phyloP scores from a whole-genome alignment of 35 echinoderm and acorn worm species.

The Chiridota heheva region DNA sequence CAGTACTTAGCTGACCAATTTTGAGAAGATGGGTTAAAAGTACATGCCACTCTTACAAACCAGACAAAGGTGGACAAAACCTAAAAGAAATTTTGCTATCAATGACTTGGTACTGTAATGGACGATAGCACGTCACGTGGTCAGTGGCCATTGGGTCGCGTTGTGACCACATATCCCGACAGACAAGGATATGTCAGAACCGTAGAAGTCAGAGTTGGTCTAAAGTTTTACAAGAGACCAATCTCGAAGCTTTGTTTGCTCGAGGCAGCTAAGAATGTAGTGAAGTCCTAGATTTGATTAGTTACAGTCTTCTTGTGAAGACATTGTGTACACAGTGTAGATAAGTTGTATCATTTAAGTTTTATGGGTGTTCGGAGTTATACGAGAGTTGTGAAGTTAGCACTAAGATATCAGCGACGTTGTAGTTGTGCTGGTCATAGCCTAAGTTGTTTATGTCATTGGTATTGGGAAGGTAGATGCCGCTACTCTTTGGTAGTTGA shows the following conservation, averaged over 20 bases:
- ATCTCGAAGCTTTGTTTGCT: conserved; percentile 62
- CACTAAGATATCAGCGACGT: too few species aligned
- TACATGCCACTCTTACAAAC: conserved; percentile 68
- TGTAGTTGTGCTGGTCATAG: too few species aligned
- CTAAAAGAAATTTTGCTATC: conserved; percentile 40
- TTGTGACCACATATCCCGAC: conserved; percentile 53
- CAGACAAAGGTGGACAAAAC: conserved; percentile 46
- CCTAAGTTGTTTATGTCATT: too few species aligned
- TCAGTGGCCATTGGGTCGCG: conserved; percentile 56
- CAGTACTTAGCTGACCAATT: conserved; percentile 59
- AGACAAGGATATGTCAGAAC: conserved; percentile 42
- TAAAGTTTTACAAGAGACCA: conserved; percentile 46
- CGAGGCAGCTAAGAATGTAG: conserved; percentile 31
- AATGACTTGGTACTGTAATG: conserved; percentile 62
- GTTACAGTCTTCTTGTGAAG: too few species aligned
- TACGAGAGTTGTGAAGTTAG: too few species aligned
- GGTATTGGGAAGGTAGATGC: too few species aligned
- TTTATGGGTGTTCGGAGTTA: too few species aligned
- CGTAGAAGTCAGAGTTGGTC: conserved; percentile 50
- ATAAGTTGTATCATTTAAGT: too few species aligned
- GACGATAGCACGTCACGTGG: conserved; percentile 27
- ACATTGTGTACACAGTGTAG: too few species aligned
- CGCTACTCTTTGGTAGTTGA: too few species aligned
- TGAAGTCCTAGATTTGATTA: too few species aligned
- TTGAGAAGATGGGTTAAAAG: conserved; percentile 50